Conservation (phyloP, 2,888 invertebrate species). For the Drosophila tanythrix region DNA sequence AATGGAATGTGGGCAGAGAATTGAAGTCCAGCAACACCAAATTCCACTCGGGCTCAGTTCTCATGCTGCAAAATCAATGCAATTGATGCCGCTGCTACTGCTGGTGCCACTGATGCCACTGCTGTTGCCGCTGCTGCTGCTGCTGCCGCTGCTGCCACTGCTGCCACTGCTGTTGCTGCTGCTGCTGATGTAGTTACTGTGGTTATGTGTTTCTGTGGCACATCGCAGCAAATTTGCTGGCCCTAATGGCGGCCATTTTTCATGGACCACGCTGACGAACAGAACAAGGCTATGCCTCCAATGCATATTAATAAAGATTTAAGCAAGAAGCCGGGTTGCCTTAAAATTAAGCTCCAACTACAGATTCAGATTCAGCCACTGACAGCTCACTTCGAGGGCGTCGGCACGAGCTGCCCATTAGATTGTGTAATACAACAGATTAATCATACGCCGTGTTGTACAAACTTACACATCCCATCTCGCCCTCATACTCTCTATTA, state of each 20-base stretch:
- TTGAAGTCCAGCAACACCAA: conserved; percentile 4
- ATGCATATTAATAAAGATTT: conserved; percentile 79
- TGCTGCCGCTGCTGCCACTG: conserved; percentile 1
- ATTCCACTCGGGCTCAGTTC: conserved; percentile 4
- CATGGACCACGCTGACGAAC: conserved; percentile 41
- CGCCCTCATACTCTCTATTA: conserved; percentile 26
- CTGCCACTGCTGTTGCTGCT: conserved; percentile 1
- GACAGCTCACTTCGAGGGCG: conserved; percentile 56
- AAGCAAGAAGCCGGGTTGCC: conserved; percentile 38
- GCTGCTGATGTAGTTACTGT: not conserved
- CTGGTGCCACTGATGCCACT: conserved; percentile 2
- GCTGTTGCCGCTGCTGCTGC: not conserved
- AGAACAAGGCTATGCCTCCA: conserved; percentile 37
- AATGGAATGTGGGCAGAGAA: conserved; percentile 56
- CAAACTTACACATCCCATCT: not conserved
- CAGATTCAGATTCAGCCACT: conserved; percentile 23
- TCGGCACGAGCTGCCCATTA: conserved; percentile 72
- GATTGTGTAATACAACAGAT: conserved; percentile 71
- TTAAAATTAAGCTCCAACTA: conserved; percentile 63
- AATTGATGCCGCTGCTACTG: conserved; percentile 36
- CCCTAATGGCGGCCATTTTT: conserved; percentile 67
- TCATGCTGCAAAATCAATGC: conserved; percentile 71
- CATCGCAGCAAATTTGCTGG: conserved; percentile 64
- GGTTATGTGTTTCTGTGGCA: conserved; percentile 8
- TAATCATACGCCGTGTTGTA: conserved; percentile 70